Base-by-base conservation (phyloP, 2,888 invertebrate genomes). In the Phorcus lineatus region DNA sequence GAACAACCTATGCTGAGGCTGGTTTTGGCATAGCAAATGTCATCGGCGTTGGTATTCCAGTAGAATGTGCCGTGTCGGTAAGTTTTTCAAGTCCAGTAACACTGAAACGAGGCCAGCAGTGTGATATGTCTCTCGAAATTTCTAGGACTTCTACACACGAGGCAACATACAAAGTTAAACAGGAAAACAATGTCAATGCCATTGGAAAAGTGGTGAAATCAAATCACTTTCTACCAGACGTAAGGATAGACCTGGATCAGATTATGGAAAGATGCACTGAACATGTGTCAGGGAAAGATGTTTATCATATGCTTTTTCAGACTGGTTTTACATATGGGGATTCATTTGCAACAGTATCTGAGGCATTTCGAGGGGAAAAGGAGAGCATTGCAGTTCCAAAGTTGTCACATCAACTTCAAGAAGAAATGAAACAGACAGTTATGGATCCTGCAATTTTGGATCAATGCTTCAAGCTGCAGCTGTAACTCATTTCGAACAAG, bases 391-490 rank as follows among this genome's bases (percentile, higher is more conserved):
- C 83, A 7, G 84, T 84, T 57, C 80, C 87, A 24, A 52, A 66
- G 13, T 67, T 87, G 3, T 84, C 84, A 31, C 81, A 83, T 11
- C 74, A 66, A 17, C 76, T 87, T 22, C 78, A 80, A 52, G 76
- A 79, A n/a, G 84, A 87, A 67, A 47, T 84, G 22, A 53, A 80
- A 9, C 70, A 79, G 19, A 87, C 85, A 22, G 79, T 82, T 53
- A 70, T 88, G 16, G 87, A 88, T 77, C 88, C 88, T 13, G 82
- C 85, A 17, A 78, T 87, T 3, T 78, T 87, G 22, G 88, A 87
- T 80, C 83, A 19, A 83, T 86, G 80, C 82, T 87, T 55, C 88
- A 88, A 75, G 83, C 85, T 11, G 82, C 86, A 28, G 86, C 82
- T 6, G 83, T 83, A 22, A 28, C 85, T 19, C 83, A 81, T 79